Base-by-base conservation (phyloP, 2,888 invertebrate species). In the Glyphotaelius pellucidus region DNA sequence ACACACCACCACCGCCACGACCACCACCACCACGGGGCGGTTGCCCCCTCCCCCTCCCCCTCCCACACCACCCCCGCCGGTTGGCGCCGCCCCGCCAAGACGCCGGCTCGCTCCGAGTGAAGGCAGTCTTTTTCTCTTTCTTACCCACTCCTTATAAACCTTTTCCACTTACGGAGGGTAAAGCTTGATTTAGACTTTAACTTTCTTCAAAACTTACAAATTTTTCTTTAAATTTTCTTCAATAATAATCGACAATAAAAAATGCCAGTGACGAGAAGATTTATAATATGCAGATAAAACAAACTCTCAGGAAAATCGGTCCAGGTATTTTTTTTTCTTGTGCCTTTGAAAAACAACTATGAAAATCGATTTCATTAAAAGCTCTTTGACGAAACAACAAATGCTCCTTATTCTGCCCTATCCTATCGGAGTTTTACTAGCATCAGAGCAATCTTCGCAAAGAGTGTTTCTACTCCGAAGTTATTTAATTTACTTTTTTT, bases 121-220 rank as follows among this genome's bases (percentile, higher is more conserved):
- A 96, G 95, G 95, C 95, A 95, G 94, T 96, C 96, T 96, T 96
- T 96, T 96, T 96, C 96, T 96, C 96, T 96, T 96, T 96, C 96
- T 96, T 96, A 96, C 96, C 92, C 93, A 91, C 93, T 92, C 92
- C 93, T 89, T 91, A 67, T 67, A 35, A 91, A 91, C 91, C 91
- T 88, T 90, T 90, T 87, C 92, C 83, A 88, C 84, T 89, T 67
- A 89, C 91, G 88, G 80, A 92, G 14, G 14, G 31, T 91, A 67
- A 90, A 89, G 93, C 93, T 90, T 93, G 92, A 94, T 93, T 94
- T 52, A 93, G 67, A 67, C 67, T 67, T 67, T 25, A n/a, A n/a
- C 67, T 67, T 67, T 67, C 85, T 38, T 38, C 80, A 94, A 87
- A 83, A 89, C 94, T 94, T 92, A 93, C 93, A 11, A 30, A 30